Base-by-base conservation (phyloP, 2,888 invertebrate genomes). In the Malthinus seriepunctatus region DNA sequence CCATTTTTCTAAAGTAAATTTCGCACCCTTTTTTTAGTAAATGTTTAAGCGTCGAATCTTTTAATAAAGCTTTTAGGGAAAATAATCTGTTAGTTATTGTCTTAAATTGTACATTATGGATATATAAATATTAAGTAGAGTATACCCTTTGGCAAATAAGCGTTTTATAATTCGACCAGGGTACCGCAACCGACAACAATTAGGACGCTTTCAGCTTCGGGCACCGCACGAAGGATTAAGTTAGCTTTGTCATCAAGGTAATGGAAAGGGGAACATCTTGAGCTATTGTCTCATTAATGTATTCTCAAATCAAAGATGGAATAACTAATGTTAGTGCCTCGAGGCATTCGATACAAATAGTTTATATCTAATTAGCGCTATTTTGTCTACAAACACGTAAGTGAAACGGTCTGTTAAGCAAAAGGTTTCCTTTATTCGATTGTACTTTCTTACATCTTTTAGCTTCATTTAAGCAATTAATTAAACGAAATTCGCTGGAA, bases 241-340 rank as follows among this genome's bases (percentile, higher is more conserved):
- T 75, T 69, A 71, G 75, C 75, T 76, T 76, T 76, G 76, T 77
- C 77, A 76, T 76, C 76, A 76, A 76, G 76, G 76, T 77, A 77
- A 77, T 77, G 76, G 76, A 76, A 74, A 23, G 76, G 73, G 73
- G 70, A 71, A 69, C 72, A 70, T 71, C 70, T 72, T 69, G 62
- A 60, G 65, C 72, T 75, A 77, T 76, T 76, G 75, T 75, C 73
- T 76, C 73, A 75, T 77, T 76, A 76, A 76, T 77, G 75, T 73
- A 76, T 76, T 75, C 75, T 65, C 72, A 73, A 77, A 77, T 76
- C 76, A 77, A 76, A 76, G 76, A 75, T 75, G 67, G 74, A 75
- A 74, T 76, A 74, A 75, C 72, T 77, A 76, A 77, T 77, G 76
- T 69, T 64, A 67, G 63, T 63, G 65, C 63, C 54, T 33, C 44